Base-by-base conservation (phyloP, 2,113 vertebrate species). In the Glareola pratincola region DNA sequence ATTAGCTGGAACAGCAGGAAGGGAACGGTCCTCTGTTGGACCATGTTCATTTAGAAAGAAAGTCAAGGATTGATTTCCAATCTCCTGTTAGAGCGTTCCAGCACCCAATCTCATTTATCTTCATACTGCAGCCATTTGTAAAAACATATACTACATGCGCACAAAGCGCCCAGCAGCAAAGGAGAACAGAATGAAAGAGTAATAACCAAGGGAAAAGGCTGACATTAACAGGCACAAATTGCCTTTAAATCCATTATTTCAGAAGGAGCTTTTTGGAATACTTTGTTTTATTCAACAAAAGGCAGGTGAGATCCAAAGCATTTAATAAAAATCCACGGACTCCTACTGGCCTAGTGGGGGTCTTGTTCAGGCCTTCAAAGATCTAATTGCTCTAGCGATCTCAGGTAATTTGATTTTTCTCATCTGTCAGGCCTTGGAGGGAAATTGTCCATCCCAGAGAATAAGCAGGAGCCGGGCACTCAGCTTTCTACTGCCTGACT, bases 81-180 rank as follows among this genome's bases (percentile, higher is more conserved):
- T 90, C 94, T 96, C 67, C 88, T 77, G 82, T 51, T 37, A 12
- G 71, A 88, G 75, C 37, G 85, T 87, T 95, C 92, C 90, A 69
- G 85, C 90, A 71, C 72, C 88, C 83, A 45, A 32, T 48, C 95
- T 48, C 92, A 96, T 96, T 94, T 95, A 93, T 95, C 96, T 95
- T 92, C 90, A 71, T 94, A 1, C 88, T 88, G 90, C 81, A 90
- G 90, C 88, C 92, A 39, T 95, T 74, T 90, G 90, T 94, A 93
- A 90, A 83, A 88, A 72, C 76, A 89, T 39, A 84, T 20, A 45
- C 82, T 53, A 89, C 93, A 86, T 14, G 57, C 6, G 7, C 95
- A 94, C 75, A 27, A 29, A 85, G 71, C 4, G 2, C 90, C 53
- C 95, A 48, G 91, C 53, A 94, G 88, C 92, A 80, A 60, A 95